These are phyloP conservation scores for Entosphenus tridentatus DNA, from an alignment of 2,113 vertebrate species.

Conservation along the genomic window DNA sequence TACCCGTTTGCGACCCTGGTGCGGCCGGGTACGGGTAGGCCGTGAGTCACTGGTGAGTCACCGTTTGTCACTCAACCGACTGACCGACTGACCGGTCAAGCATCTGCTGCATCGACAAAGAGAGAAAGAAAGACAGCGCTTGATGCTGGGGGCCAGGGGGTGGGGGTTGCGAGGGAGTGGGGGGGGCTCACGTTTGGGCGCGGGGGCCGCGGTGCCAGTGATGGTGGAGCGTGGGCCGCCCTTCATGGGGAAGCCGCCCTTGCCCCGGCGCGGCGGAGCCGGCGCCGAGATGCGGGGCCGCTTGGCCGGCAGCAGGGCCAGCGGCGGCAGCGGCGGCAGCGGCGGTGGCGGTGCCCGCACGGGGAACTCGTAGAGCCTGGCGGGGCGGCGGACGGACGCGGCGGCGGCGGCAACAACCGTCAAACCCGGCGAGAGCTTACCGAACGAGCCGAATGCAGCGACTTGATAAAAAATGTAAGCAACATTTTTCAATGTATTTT, in stretches of 20 bases:
- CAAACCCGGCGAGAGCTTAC: too few relatives aligned
- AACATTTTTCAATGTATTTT: too few relatives aligned
- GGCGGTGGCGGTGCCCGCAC: conserved; percentile 40
- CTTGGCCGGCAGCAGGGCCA: conserved; percentile 51
- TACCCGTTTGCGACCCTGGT: too few relatives aligned
- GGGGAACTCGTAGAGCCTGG: conserved; percentile 49
- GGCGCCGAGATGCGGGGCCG: conserved; percentile 48
- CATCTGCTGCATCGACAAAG: too few relatives aligned
- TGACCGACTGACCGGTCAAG: too few relatives aligned
- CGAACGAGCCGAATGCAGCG: too few relatives aligned
- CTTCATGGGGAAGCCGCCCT: conserved; percentile 54
- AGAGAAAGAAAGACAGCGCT: conserved; percentile 5
- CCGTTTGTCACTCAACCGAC: too few relatives aligned
- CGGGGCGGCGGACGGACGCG: background rate
- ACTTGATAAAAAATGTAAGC: too few relatives aligned
- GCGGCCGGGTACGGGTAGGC: too few relatives aligned
- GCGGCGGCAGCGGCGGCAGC: conserved; percentile 41
- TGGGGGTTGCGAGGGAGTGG: background rate
- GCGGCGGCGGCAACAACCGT: too few relatives aligned
- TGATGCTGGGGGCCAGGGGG: conserved; percentile 10
- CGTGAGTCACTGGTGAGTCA: too few relatives aligned
- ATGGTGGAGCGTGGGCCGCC: conserved; percentile 28
- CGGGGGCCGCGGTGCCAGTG: conserved; percentile 7
- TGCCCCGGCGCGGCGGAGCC: conserved; percentile 32
- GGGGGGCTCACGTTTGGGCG: conserved; percentile 7